Evolutionary conservation across 2,113 vertebrate genomes (phyloP).

Genomic region (Suncus etruscus): DNA sequence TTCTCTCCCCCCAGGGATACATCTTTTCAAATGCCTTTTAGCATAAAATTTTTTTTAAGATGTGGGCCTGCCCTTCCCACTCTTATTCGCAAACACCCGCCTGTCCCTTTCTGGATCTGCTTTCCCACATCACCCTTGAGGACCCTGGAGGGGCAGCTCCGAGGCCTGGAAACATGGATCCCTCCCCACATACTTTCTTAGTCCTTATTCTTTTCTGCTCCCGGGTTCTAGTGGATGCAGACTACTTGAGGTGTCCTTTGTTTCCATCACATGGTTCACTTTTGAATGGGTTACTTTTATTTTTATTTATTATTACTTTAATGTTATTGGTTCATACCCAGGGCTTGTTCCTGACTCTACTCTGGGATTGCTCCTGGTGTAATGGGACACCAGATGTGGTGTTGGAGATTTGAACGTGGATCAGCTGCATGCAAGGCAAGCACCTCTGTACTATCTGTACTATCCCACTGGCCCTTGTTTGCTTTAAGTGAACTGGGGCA

Average conservation of each 20-base stretch:
- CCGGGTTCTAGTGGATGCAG: background rate
- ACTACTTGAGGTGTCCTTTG: too few species aligned
- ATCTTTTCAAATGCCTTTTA: background rate
- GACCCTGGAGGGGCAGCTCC: background rate
- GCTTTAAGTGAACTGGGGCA: background rate
- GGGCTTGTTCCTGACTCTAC: too few species aligned
- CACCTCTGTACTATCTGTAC: too few species aligned
- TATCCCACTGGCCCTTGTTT: background rate
- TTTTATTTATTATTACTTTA: too few species aligned
- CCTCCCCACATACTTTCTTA: background rate
- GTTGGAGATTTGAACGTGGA: too few species aligned
- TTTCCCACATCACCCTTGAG: rapidly evolving
- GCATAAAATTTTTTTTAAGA: background rate
- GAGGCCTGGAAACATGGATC: background rate
- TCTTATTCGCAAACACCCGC: background rate
- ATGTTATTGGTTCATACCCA: too few species aligned
- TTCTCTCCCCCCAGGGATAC: slow-evolving; percentile 52
- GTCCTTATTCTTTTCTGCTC: background rate
- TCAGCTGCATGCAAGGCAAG: too few species aligned
- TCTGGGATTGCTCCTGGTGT: too few species aligned
- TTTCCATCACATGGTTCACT: too few species aligned
- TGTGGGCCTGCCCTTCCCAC: background rate
- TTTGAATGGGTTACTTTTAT: too few species aligned
- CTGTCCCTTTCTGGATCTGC: background rate
- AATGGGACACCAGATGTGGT: too few species aligned